A percentile compares a stretch with the other conserved stretches of the same genome.
phyloP scores from a whole-genome alignment of 2,888 invertebrate genomes.

The Diaphora mendica region DNA sequence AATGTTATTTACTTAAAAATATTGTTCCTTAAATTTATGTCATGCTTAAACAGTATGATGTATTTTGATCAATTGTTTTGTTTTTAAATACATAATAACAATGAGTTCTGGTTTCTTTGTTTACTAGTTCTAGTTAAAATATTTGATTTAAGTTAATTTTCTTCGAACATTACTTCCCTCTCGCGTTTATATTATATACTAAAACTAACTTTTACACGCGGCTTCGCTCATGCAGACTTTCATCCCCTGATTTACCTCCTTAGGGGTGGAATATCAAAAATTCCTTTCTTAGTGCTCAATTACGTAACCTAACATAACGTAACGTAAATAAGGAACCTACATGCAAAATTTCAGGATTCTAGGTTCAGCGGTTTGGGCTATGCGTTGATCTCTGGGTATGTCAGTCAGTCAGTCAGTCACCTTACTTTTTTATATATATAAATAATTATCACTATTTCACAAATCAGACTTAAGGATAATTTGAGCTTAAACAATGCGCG shows the following conservation, averaged over 20 bases:
- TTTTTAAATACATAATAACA: background rate
- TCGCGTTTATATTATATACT: too few relatives aligned
- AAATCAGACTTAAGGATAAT: background rate
- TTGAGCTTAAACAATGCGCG: background rate
- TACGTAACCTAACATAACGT: too few relatives aligned
- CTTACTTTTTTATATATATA: background rate
- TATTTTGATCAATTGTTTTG: background rate
- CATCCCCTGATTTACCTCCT: too few relatives aligned
- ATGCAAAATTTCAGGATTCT: too few relatives aligned
- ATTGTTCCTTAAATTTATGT: background rate
- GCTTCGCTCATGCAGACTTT: too few relatives aligned
- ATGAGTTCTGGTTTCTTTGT: background rate
- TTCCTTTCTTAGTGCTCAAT: too few relatives aligned
- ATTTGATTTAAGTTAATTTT: background rate
- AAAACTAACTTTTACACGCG: too few relatives aligned
- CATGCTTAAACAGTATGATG: background rate
- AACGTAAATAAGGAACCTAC: too few relatives aligned
- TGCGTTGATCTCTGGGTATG: too few relatives aligned
- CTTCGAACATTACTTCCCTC: background rate
- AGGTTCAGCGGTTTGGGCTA: too few relatives aligned
- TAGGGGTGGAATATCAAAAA: too few relatives aligned
- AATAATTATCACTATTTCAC: background rate
- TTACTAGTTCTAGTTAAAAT: background rate
- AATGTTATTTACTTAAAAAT: background rate
- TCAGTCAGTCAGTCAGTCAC: too few relatives aligned